These are phyloP conservation scores for Malurus elegans DNA, from an alignment of 2,113 vertebrate species.

Conservation along the genomic window DNA sequence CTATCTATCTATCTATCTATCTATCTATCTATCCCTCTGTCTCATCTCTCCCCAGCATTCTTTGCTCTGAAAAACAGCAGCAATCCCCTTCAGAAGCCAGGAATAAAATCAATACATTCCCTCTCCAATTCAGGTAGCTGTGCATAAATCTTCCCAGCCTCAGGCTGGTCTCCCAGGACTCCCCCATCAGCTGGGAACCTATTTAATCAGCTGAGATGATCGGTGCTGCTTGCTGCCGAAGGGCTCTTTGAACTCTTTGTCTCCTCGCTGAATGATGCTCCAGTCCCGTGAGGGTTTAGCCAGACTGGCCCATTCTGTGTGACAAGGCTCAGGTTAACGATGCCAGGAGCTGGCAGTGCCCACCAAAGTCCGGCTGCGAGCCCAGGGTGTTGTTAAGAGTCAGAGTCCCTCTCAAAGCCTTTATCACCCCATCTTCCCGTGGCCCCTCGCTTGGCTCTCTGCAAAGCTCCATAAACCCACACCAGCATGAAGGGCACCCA, in stretches of 20 bases:
- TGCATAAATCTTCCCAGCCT: conserved; percentile 52
- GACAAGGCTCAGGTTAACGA: conserved; percentile 36
- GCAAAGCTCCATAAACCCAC: neutral
- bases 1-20: neutral
- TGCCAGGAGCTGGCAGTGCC: neutral
- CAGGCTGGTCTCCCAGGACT: conserved; percentile 54
- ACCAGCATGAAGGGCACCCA: neutral
- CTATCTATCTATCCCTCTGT: neutral
- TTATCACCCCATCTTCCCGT: neutral
- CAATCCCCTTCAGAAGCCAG: neutral
- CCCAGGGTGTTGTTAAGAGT: neutral
- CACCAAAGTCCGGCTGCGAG: neutral
- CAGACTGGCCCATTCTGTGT: conserved; percentile 13
- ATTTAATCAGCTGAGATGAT: conserved; percentile 58
- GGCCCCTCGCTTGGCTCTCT: neutral
- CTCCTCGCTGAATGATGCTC: neutral
- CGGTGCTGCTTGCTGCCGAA: neutral
- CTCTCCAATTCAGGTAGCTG: conserved; percentile 43
- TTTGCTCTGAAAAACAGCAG: neutral
- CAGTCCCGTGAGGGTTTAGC: fast-evolving
- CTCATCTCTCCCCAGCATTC: neutral
- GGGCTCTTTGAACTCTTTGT: conserved; percentile 55
- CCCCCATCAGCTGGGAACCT: neutral
- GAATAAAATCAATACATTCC: conserved; percentile 9
- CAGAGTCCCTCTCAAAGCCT: neutral